Evolutionary conservation across 2,888 invertebrate species (phyloP), one percentile per base, ranked within the genome.

Genomic region (Ligdia adustata): DNA sequence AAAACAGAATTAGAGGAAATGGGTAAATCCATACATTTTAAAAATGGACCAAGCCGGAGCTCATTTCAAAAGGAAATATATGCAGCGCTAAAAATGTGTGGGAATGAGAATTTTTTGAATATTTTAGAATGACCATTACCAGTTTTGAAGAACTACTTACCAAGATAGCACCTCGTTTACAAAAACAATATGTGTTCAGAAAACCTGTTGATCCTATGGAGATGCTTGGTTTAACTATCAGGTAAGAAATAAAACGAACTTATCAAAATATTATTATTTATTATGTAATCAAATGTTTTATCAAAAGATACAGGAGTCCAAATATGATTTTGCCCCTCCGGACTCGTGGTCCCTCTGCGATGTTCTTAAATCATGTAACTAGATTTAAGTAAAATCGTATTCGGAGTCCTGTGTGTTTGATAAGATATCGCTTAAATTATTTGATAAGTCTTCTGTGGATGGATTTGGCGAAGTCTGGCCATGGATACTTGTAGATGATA

Each of bases 141-240:
- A 37, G 26, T 37, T 57, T 57, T 57, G 54, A 55, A 51, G 50
- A 55, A 52, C 44, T 55, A 32, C 47, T 52, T 28, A 47, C 49
- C 35, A 49, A 44, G 18, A 46, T 55, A 52, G 39, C 49, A 35
- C 49, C 52, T 55, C 54, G 47, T 55, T 32, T 59, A 55, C 55
- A 59, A 42, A 59, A 55, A 29, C 35, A 53, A 48, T 50, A 48
- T 27, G 54, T 59, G 27, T 52, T 56, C 48, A 59, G 55, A 28
- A 59, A 59, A 55, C 35, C 35, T 37, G 35, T 37, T 37, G 35
- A 37, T 26, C 56, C 55, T 49, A 44, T 51, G 50, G 52, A 52
- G 28, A 48, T 42, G 48, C 37, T 48, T 18, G 42, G 48, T 13
- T 42, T 48, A 48, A 48, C 49, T 49, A 39, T 42, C 33, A 39